These are phyloP conservation scores for Gallinago nigripennis DNA, from an alignment of 2,797 vertebrate genomes.

Conservation along the genomic window DNA sequence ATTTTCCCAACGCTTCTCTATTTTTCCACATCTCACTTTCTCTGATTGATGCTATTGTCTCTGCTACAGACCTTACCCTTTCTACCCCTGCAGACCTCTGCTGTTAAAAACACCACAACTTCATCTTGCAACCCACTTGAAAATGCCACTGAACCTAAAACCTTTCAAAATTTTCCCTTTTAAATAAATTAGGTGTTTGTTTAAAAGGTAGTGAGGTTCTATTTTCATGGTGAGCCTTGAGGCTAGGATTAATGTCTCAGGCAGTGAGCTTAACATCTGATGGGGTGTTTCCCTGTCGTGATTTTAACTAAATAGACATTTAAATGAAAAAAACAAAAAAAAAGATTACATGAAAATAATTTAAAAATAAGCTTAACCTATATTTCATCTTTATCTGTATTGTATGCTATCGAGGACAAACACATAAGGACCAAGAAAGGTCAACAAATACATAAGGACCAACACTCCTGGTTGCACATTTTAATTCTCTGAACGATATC, in stretches of 20 bases:
- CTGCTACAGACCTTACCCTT: background rate
- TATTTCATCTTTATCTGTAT: background rate
- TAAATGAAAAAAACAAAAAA: background rate
- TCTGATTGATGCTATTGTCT: background rate
- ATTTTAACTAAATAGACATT: background rate
- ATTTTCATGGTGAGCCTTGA: background rate
- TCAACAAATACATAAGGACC: background rate
- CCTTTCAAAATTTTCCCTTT: background rate
- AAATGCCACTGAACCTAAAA: background rate
- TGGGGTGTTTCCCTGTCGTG: background rate
- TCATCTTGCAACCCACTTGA: background rate
- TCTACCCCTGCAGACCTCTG: background rate
- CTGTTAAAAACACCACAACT: background rate
- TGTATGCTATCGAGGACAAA: background rate
- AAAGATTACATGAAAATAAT: background rate
- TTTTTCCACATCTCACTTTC: background rate
- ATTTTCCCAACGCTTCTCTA: accelerated
- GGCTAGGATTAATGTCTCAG: background rate
- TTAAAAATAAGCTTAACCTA: background rate
- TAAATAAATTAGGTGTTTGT: background rate
- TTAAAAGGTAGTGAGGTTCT: background rate
- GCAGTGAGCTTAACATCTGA: background rate
- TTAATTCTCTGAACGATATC: background rate
- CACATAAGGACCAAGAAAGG: background rate
- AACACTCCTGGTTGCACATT: background rate